phyloP scores from a whole-genome alignment of 2,888 invertebrate species.

The Nebria salina region DNA sequence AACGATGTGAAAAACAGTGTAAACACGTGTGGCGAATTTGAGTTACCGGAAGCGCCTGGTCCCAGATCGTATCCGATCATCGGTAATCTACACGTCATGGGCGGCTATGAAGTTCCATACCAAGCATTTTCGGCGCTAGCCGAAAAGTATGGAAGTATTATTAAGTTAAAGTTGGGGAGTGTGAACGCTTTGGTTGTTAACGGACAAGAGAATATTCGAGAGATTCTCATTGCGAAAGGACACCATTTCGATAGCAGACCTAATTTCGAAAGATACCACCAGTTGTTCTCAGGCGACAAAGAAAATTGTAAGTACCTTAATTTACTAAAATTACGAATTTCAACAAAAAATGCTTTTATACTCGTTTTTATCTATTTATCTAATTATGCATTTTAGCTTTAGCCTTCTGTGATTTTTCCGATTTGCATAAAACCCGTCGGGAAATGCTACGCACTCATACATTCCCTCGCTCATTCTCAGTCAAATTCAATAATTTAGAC shows the following conservation, averaged over 20 bases:
- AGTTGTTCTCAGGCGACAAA: slow-evolving; percentile 72
- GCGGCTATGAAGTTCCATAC: slow-evolving; percentile 69
- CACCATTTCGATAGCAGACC: slow-evolving; percentile 73
- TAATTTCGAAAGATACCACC: slow-evolving; percentile 70
- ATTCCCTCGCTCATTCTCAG: slow-evolving; percentile 68
- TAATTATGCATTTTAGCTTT: not conserved
- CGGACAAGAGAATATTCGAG: slow-evolving; percentile 68
- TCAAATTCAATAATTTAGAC: slow-evolving; percentile 65
- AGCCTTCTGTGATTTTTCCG: slow-evolving; percentile 70
- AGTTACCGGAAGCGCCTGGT: slow-evolving; percentile 63
- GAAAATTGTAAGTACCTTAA: slow-evolving; percentile 71
- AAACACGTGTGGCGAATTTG: slow-evolving; percentile 26
- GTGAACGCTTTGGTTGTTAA: slow-evolving; percentile 69
- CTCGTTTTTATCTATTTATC: no score
- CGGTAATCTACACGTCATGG: slow-evolving; percentile 68
- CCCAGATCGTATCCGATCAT: slow-evolving; percentile 67
- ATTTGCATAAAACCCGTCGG: slow-evolving; percentile 69
- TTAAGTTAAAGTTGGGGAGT: slow-evolving; percentile 67
- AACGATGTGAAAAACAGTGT: slow-evolving; percentile 8
- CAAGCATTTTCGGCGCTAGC: slow-evolving; percentile 67
- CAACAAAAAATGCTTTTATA: no score
- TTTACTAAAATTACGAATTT: not conserved
- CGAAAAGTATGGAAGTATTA: slow-evolving; percentile 66
- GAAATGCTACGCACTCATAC: slow-evolving; percentile 69
- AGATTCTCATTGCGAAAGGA: slow-evolving; percentile 68